These are phyloP conservation scores for Phoebastria nigripes DNA, from an alignment of 2,797 vertebrate genomes.

Conservation along the genomic window DNA sequence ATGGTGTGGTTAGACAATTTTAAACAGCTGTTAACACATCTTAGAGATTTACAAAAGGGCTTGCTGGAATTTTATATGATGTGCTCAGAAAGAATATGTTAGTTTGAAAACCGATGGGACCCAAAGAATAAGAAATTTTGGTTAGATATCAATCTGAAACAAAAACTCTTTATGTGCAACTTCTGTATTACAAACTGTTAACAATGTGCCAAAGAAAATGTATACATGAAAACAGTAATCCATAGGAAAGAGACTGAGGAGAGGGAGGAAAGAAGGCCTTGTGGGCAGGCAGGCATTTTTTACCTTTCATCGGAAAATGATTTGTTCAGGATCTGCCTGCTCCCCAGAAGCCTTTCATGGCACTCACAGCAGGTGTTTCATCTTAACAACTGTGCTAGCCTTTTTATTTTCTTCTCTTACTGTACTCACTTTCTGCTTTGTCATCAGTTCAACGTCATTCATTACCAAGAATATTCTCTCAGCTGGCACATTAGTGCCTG, in stretches of 20 bases:
- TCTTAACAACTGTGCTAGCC: neutral
- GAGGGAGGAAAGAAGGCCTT: neutral
- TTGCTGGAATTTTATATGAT: slow-evolving; percentile 19
- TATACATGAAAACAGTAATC: neutral
- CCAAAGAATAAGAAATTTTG: neutral
- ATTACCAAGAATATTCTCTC: slow-evolving; percentile 23
- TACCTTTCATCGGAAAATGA: neutral
- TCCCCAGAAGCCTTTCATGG: slow-evolving; percentile 5
- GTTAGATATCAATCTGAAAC: neutral
- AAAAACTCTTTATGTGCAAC: neutral
- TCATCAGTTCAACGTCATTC: slow-evolving; percentile 29
- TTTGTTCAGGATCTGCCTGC: slow-evolving; percentile 22
- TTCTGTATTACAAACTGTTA: neutral
- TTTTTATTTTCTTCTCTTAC: slow-evolving; percentile 28
- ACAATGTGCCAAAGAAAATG: neutral
- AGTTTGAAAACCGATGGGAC: neutral
- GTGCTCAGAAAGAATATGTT: neutral
- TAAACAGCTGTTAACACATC: neutral
- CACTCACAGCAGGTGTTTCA: slow-evolving; percentile 24
- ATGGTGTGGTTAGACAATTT: neutral
- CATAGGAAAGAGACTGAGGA: neutral
- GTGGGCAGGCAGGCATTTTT: neutral
- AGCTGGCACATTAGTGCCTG: neutral
- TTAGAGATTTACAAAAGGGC: slow-evolving; percentile 4
- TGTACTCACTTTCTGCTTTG: slow-evolving; percentile 19